A percentile compares a stretch with the other conserved stretches of the same genome.
Evolutionary conservation across 2,113 vertebrate genomes (phyloP).

Genomic region (Tragelaphus buxtoni): DNA sequence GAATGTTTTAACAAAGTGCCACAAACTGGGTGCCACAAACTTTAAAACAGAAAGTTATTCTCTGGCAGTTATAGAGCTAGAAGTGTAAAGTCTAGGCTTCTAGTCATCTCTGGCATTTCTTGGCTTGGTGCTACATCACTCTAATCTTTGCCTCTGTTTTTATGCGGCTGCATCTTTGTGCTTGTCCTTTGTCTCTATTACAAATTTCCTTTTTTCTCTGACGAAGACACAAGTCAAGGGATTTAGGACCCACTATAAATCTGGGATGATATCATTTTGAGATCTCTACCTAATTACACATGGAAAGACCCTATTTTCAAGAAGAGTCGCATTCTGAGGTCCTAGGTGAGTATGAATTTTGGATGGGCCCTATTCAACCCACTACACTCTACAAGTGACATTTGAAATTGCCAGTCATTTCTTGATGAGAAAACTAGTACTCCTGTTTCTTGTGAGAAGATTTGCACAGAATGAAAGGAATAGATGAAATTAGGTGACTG

Average conservation of each 20-base stretch:
- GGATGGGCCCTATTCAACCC: not conserved
- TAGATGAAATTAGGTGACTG: rapidly evolving
- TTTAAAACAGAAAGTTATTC: not conserved
- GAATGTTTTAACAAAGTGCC: not conserved
- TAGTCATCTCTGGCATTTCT: not conserved
- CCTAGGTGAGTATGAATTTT: not conserved
- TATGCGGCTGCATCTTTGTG: not conserved
- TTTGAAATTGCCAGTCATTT: not conserved
- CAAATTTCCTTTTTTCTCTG: not conserved
- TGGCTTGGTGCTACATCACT: not conserved
- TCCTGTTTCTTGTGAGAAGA: not conserved
- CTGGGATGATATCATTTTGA: not conserved
- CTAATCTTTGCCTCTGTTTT: not conserved
- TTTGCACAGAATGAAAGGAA: not conserved
- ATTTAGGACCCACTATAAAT: not conserved
- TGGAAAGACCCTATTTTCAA: not conserved
- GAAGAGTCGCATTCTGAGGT: not conserved
- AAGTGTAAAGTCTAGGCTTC: not conserved
- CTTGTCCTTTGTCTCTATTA: not conserved
- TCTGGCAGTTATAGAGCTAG: not conserved
- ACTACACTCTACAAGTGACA: too few relatives aligned
- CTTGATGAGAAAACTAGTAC: not conserved
- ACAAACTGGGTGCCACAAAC: not conserved
- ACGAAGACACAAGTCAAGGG: not conserved
- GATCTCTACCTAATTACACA: not conserved